These are phyloP conservation scores for Carpatolechia fugitivella DNA, from an alignment of 2,888 invertebrate species.

Conservation along the genomic window DNA sequence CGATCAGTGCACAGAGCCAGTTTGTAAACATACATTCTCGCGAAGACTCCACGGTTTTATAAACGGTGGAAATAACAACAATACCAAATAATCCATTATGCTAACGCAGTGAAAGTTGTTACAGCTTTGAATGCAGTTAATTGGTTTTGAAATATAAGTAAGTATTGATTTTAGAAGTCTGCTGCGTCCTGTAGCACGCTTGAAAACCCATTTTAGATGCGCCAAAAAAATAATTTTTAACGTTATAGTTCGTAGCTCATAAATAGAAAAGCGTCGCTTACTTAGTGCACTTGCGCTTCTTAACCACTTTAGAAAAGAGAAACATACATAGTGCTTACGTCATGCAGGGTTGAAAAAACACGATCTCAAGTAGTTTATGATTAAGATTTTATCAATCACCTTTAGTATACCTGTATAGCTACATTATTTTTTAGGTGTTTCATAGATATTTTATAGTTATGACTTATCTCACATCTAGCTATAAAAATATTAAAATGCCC, in stretches of 20 bases:
- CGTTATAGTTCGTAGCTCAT: not conserved
- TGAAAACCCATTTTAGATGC: not conserved
- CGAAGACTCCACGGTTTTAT: not conserved
- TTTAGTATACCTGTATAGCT: no score
- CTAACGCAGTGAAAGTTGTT: not conserved
- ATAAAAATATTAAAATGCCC: no score
- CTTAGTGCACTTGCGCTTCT: no score
- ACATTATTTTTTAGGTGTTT: no score
- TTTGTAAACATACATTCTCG: slow-evolving; percentile 5
- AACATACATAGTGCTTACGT: no score
- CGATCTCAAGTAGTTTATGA: no score
- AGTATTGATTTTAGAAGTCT: slow-evolving; percentile 4
- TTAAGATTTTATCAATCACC: no score
- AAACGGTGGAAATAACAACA: not conserved
- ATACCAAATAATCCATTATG: not conserved
- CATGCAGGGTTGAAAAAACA: no score
- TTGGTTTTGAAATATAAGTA: not conserved
- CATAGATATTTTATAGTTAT: no score
- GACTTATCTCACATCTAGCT: no score
- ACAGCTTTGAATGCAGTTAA: not conserved
- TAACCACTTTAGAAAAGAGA: no score
- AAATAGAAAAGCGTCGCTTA: no score
- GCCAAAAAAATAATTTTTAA: not conserved
- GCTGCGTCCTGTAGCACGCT: not conserved
- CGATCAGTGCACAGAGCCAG: not conserved